Base-by-base conservation (phyloP, 2,797 vertebrate genomes). In the Hirundo rustica region DNA sequence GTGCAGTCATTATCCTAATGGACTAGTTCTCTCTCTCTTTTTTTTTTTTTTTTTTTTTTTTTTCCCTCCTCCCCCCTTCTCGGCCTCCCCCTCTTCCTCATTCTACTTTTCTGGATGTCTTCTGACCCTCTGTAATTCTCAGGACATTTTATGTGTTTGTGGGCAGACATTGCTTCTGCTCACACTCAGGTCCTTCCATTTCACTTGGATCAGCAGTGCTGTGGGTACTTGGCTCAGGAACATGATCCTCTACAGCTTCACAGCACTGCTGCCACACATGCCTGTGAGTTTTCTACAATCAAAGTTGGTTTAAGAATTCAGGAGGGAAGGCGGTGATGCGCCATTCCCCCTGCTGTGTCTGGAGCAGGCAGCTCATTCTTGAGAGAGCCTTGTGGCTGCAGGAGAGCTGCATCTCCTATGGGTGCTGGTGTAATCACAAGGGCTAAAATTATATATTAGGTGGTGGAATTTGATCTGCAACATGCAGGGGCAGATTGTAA, bases 381-480 rank as follows among this genome's bases (percentile, higher is more conserved):
- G 57, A 54, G 64, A 76, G 13, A 22, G 13, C 51, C 47, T 45
- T 12, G 12, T 32, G 47, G 45, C 58, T 88, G 48, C 55, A 67
- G 58, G 62, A 92, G 34, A 85, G 71, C 82, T 94, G 53, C 51
- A 26, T 80, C 51, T 72, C 44, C 79, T 86, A 44, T 4, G 25
- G 50, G 16, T 47, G 79, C 47, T 84, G 87, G 54, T 92, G 81
- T 29, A 66, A 86, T 93, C 85, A 55, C 64, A 85, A 85, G 44
- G 74, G 53, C 44, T 84, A 65, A 83, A 66, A 58, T 26, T 90
- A 48, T 85, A 2, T 32, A 19, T 88, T 75, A 90, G 77, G 58
- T 53, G 50, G 38, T 83, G 78, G 94, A 92, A 92, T 91, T 82
- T 68, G 77, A 71, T 95, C 66, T 68, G 85, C 55, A 70, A 47